Evolutionary conservation across 2,797 vertebrate species (phyloP), one percentile per base, ranked within the genome.

Genomic region (Enteromius argenteus): DNA sequence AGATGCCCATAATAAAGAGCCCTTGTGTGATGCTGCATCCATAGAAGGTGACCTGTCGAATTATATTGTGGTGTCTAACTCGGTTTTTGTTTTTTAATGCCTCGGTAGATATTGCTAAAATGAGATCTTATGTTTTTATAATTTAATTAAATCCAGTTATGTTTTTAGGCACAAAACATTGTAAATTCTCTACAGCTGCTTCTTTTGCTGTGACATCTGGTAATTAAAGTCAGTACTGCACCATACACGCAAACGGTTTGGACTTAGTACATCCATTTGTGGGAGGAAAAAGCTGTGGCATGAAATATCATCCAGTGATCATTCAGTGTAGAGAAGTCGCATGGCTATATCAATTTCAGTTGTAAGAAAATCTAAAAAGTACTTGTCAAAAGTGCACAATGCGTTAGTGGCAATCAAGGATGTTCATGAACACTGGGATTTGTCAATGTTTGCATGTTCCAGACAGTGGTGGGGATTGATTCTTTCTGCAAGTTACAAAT

Each of bases 131-230:
- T 62, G 35, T 60, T 62, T 77, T 44, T 23, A 23, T 14, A 78
- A 78, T 60, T n/a, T 10, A 23, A 76, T 30, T 30, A 60, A 77
- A 44, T 62, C 9, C n/a, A 44, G 19, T 56, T 21, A 37, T 75
- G 49, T 37, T 39, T 53, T 23, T 51, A 53, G 37, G 9, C n/a
- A 39, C 9, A 44, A 64, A 78, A 27, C 23, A 62, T 21, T 44
- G 39, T 21, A 78, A 78, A 42, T 46, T 78, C 39, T 30, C 17
- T 15, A 46, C 75, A 78, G 37, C 46, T 64, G 58, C 23, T 78
- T 23, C 9, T 78, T 27, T 78, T 78, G 15, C 58, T 21, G 13
- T 37, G n/a, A 44, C 75, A 44, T 44, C 37, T 77, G 35, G 51
- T 42, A 60, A 60, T 77, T 77, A 42, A 17, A 58, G 60, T 77